Conservation (phyloP, 2,888 invertebrate species). For the Pollenia amentaria region DNA sequence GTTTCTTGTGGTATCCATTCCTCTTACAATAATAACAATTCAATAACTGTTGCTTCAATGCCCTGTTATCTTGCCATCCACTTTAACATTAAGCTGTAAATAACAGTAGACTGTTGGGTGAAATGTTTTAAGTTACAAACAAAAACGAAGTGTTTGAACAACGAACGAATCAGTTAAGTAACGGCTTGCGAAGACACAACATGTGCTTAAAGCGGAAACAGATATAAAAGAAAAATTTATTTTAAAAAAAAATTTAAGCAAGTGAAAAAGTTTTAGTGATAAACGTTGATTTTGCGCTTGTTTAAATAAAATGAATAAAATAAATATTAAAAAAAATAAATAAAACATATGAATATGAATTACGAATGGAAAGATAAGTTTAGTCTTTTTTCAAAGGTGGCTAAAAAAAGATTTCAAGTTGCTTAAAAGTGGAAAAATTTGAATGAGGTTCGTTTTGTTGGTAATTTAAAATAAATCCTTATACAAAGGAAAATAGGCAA, state of each 20-base stretch:
- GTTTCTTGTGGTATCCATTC: neutral
- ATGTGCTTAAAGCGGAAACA: constrained; percentile 51
- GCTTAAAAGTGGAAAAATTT: neutral
- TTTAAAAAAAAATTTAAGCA: constrained; percentile 20
- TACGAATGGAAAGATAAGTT: neutral
- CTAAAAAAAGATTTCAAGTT: neutral
- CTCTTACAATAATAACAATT: neutral
- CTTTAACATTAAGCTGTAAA: constrained; percentile 32
- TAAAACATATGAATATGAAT: constrained; percentile 17
- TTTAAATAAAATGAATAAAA: constrained; percentile 61
- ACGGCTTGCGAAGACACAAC: constrained; percentile 56
- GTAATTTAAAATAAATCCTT: neutral
- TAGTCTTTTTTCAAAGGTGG: neutral
- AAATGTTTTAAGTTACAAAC: constrained; percentile 40
- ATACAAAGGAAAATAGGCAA: neutral
- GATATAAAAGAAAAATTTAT: constrained; percentile 15
- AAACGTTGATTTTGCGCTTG: constrained; percentile 56
- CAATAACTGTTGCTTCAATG: constrained; percentile 64
- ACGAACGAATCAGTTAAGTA: constrained; percentile 61
- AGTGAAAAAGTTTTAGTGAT: neutral
- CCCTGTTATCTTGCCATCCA: constrained; percentile 66
- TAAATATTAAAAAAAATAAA: constrained; percentile 38
- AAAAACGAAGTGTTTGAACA: constrained; percentile 67
- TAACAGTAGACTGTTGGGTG: constrained; percentile 20
- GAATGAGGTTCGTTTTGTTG: neutral